A percentile compares a stretch with the other conserved stretches of the same genome.
phyloP scores from a whole-genome alignment of 2,113 vertebrate species.

The Triplophysa rosa region DNA sequence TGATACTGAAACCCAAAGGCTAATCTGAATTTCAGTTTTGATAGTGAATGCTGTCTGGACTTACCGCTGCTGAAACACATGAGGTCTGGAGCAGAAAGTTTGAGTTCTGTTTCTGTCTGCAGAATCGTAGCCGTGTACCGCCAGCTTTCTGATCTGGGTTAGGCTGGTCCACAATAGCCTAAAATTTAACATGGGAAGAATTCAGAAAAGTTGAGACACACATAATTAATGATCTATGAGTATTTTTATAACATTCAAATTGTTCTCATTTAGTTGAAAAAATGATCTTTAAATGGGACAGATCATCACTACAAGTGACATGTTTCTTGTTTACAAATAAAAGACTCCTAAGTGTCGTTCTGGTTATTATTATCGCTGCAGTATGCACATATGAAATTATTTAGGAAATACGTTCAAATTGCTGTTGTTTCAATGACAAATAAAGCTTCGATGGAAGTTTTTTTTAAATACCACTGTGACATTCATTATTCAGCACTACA shows the following conservation, averaged over 20 bases:
- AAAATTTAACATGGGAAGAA: background rate
- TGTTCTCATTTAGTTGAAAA: too few relatives aligned
- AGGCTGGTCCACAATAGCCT: slow-evolving; percentile 45
- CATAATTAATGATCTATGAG: too few relatives aligned
- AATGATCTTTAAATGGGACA: too few relatives aligned
- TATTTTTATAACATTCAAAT: too few relatives aligned
- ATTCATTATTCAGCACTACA: background rate
- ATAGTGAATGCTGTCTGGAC: background rate
- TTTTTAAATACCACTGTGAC: background rate
- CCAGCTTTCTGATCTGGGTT: slow-evolving; percentile 32
- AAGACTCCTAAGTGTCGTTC: too few relatives aligned
- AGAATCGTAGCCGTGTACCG: background rate
- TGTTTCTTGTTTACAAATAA: too few relatives aligned
- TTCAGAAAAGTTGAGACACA: too few relatives aligned
- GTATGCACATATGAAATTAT: too few relatives aligned
- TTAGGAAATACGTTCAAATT: too few relatives aligned
- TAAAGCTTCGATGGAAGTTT: background rate
- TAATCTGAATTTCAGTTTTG: background rate
- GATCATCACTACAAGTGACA: too few relatives aligned
- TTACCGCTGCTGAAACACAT: slow-evolving; percentile 49
- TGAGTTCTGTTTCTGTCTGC: background rate
- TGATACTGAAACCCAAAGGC: background rate
- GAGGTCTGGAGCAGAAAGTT: slow-evolving; percentile 45
- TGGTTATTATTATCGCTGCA: too few relatives aligned
- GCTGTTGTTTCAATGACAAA: background rate